phyloP scores from a whole-genome alignment of 1,140 invertebrate species.

The Calliphora vicina region DNA sequence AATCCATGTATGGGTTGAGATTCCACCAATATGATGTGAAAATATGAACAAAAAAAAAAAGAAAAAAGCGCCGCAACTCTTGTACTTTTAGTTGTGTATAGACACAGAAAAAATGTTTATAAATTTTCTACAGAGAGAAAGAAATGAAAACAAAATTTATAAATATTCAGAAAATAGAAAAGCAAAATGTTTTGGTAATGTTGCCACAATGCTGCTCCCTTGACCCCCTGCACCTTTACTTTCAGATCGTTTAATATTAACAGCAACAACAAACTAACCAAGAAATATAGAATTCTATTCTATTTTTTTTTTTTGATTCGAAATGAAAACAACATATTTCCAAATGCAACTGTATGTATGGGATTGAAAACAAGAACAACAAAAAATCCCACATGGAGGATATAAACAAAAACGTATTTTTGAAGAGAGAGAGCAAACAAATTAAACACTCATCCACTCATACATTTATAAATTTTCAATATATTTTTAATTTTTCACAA shows the following conservation, averaged over 20 bases:
- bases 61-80: not conserved
- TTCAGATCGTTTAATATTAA: not conserved
- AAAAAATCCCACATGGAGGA: conserved; percentile 18
- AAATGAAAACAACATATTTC: not conserved
- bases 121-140: not conserved
- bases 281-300: too few species aligned
- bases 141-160: not conserved
- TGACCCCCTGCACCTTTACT: not conserved
- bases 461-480: too few species aligned
- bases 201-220: not conserved
- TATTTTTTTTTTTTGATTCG: too few species aligned
- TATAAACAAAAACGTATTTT: conserved; percentile 17
- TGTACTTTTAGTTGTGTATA: not conserved
- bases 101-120: not conserved
- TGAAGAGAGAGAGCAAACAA: not conserved
- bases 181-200: not conserved
- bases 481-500: not conserved
- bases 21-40: conserved; percentile 14
- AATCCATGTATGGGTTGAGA: conserved; percentile 42
- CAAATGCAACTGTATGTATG: conserved; percentile 21
- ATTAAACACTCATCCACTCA: too few species aligned
- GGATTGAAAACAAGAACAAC: not conserved
- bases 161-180: not conserved
- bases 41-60: not conserved
- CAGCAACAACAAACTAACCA: too few species aligned